These are phyloP conservation scores for Andrena bucephala DNA, from an alignment of 2,888 invertebrate species.

Conservation along the genomic window DNA sequence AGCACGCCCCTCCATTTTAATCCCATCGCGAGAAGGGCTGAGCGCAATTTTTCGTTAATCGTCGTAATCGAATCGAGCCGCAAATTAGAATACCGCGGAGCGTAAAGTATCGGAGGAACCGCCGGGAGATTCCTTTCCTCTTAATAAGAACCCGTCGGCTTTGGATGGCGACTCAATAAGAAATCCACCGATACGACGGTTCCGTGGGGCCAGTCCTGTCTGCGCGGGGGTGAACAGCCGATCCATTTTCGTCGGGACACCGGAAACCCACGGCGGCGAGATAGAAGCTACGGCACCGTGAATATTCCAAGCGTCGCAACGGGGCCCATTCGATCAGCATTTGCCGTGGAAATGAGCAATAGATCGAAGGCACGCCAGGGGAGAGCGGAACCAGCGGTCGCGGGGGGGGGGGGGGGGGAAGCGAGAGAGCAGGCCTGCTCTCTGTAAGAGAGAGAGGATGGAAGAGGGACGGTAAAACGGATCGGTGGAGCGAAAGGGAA, in stretches of 20 bases:
- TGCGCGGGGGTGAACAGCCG: neutral
- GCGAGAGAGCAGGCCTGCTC: neutral
- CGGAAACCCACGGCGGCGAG: conserved; percentile 30
- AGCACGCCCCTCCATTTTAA: conserved; percentile 30
- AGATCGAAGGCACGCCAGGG: conserved; percentile 69
- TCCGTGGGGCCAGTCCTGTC: conserved; percentile 17
- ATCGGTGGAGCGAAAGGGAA: conserved; percentile 55
- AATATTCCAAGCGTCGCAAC: conserved; percentile 59
- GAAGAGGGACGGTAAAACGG: conserved; percentile 28
- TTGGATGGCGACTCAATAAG: conserved; percentile 29
- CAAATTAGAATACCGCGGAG: conserved; percentile 40
- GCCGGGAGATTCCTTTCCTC: conserved; percentile 24
- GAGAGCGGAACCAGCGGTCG: conserved; percentile 34
- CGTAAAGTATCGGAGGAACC: conserved; percentile 22
- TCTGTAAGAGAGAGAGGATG: neutral
- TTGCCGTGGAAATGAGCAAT: conserved; percentile 78
- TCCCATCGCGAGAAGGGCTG: conserved; percentile 1
- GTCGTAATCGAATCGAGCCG: conserved; percentile 55
- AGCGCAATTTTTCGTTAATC: conserved; percentile 55
- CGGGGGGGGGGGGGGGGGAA: neutral
- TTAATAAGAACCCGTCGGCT: conserved; percentile 42
- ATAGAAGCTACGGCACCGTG: conserved; percentile 49
- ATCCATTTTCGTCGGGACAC: conserved; percentile 46
- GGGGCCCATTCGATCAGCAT: conserved; percentile 74
- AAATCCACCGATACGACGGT: conserved; percentile 24